Base-by-base conservation (phyloP, 2,797 vertebrate genomes). In the Apogon hyalosoma region DNA sequence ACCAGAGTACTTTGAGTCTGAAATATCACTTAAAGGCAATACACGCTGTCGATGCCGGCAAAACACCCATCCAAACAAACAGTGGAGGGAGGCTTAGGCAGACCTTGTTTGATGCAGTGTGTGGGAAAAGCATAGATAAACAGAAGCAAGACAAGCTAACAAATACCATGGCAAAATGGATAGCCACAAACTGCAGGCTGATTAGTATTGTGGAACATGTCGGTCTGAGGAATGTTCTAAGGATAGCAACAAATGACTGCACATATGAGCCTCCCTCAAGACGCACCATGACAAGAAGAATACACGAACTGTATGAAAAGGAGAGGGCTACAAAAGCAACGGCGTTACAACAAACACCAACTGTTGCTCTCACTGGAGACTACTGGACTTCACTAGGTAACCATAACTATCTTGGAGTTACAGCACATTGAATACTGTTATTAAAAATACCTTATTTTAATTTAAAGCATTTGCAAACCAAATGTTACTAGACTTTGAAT, bases 161-260 rank as follows among this genome's bases (percentile, higher is more conserved):
- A 43, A 43, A 63, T 53, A 49, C 40, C n/a, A 59, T 73, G 39
- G 48, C 48, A 28, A 73, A 73, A 51, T 73, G 69, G 54, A 28
- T 60, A 24, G 69, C 69, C 52, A 73, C 49, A 54, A 39, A 36
- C 33, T 36, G 33, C 33, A 36, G 40, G 40, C 40, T 7, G 13
- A 42, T 42, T 42, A 42, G 12, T 42, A n/a, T 51, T 51, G 46
- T 50, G 36, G 19, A 50, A 50, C 12, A 50, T 8, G 42, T 41
- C 33, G 43, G 70, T 43, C 42, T 73, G 42, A 1, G 13, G 46
- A 63, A 59, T 12, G 3, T 21, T 21, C 19, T 21, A 21, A 21
- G 19, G 12, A 75, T 64, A 6, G 41, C 47, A 55, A 69, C 73
- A n/a, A 69, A 69, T 45, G 53, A 54, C 38, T 42, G 13, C 15